Evolutionary conservation across 2,888 invertebrate genomes (phyloP).

Genomic region (Drosophila gaucha): DNA sequence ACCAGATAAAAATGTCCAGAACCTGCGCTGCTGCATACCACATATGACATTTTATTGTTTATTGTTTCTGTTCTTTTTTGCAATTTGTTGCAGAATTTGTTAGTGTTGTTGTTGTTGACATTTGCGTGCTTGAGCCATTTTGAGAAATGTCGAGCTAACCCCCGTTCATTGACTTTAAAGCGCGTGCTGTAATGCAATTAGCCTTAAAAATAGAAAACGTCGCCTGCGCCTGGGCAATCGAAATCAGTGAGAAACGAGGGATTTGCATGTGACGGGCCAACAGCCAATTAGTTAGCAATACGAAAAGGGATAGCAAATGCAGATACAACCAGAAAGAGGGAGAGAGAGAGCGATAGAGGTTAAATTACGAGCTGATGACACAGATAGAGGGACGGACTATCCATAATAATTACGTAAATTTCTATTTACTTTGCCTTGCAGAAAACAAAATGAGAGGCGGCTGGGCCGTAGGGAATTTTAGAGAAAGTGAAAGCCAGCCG

Average conservation of each 20-base stretch:
- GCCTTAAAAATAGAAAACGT: slow-evolving; percentile 47
- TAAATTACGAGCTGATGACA: slow-evolving; percentile 40
- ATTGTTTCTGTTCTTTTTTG: slow-evolving; percentile 37
- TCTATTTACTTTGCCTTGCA: slow-evolving; percentile 23
- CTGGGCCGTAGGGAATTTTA: slow-evolving; percentile 1
- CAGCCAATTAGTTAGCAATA: slow-evolving; percentile 55
- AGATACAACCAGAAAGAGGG: neutral
- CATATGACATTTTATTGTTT: slow-evolving; percentile 64
- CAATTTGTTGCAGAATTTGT: slow-evolving; percentile 41
- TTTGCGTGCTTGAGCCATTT: slow-evolving; percentile 60
- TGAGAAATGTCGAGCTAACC: slow-evolving; percentile 20
- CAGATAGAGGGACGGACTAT: slow-evolving; percentile 18
- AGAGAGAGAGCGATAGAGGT: slow-evolving; percentile 11
- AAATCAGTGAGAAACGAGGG: slow-evolving; percentile 65
- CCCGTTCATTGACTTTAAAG: slow-evolving; percentile 80
- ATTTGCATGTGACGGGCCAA: slow-evolving; percentile 60
- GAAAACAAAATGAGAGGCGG: slow-evolving; percentile 21
- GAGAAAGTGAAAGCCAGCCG: slow-evolving; percentile 51
- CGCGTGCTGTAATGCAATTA: slow-evolving; percentile 75
- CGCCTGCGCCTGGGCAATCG: slow-evolving; percentile 23
- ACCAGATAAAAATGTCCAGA: slow-evolving; percentile 35
- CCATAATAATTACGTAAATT: slow-evolving; percentile 42
- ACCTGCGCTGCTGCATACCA: slow-evolving; percentile 16
- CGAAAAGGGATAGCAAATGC: neutral
- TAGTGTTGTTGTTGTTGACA: slow-evolving; percentile 53